phyloP scores from a whole-genome alignment of 2,113 vertebrate genomes.

The Brachypteracias leptosomus region DNA sequence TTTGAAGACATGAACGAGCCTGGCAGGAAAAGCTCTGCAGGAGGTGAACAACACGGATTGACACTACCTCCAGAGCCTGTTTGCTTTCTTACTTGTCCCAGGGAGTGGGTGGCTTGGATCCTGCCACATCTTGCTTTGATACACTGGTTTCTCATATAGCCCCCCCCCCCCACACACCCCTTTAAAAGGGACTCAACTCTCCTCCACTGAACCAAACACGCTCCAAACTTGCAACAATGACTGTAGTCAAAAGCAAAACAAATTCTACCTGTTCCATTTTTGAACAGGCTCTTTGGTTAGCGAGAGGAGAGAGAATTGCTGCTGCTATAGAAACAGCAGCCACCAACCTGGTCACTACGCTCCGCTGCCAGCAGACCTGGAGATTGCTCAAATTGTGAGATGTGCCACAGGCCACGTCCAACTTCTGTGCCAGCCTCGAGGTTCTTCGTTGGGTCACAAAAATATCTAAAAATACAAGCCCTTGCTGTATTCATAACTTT shows the following conservation, averaged over 20 bases:
- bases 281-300: background rate
- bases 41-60: background rate
- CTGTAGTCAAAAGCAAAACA: background rate
- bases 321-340: constrained; percentile 55
- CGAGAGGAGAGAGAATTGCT: background rate
- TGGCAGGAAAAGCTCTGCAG: background rate
- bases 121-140: fast-evolving
- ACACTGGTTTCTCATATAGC: fast-evolving
- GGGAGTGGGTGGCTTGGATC: background rate
- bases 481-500: background rate
- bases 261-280: background rate
- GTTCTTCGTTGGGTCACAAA: fast-evolving
- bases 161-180: too few species aligned
- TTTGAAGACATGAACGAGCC: background rate
- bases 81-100: fast-evolving
- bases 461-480: fast-evolving
- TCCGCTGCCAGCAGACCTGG: background rate
- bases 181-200: background rate
- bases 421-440: fast-evolving
- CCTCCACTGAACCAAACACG: background rate
- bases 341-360: background rate
- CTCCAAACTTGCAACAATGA: fast-evolving
- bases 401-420: background rate
- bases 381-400: background rate
- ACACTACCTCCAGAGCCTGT: fast-evolving